Base-by-base conservation (phyloP, 2,797 vertebrate species). In the Aulostomus chinensis region DNA sequence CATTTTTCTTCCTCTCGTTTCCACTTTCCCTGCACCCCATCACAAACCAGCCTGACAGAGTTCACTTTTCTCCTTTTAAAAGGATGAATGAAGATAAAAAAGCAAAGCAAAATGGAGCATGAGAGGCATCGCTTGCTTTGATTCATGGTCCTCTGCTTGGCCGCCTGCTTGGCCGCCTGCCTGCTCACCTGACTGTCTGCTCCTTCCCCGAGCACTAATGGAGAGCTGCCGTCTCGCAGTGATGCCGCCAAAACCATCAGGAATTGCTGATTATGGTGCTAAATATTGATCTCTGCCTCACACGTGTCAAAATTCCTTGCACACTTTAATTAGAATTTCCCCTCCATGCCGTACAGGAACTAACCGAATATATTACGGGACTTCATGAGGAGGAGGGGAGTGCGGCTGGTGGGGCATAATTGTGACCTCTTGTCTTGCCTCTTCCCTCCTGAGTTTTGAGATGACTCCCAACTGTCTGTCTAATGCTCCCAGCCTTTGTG, bases 271-370 rank as follows among this genome's bases (percentile, higher is more conserved):
- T 97, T 96, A 96, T 87, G 81, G 92, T 89, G 93, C 94, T 97
- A 95, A 98, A 97, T 98, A 99, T 98, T 98, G 97, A 99, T 99
- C 94, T 91, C 91, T 89, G 90, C 93, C 93, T 96, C 97, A 93
- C 93, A 93, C 81, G 93, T 98, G 96, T 98, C 97, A 98, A 94
- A 98, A 95, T 95, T 94, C 93, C 92, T 94, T 90, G 91, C 94
- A 91, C 91, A 92, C 92, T 84, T 95, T 98, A 98, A 98, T 98
- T 98, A 96, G 94, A 96, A 95, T 94, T 94, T 95, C 84, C 93
- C 93, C 93, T 93, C 92, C 89, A 90, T 88, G 93, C 92, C 90
- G 78, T 88, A 91, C 89, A 91, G 89, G 93, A 95, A 93, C 93
- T 94, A 94, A 93, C 92, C 61, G 94, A 94, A 96, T 96, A 96